These are phyloP conservation scores for Nixonia krombeini DNA, from an alignment of 1,140 invertebrate species.

Conservation along the genomic window DNA sequence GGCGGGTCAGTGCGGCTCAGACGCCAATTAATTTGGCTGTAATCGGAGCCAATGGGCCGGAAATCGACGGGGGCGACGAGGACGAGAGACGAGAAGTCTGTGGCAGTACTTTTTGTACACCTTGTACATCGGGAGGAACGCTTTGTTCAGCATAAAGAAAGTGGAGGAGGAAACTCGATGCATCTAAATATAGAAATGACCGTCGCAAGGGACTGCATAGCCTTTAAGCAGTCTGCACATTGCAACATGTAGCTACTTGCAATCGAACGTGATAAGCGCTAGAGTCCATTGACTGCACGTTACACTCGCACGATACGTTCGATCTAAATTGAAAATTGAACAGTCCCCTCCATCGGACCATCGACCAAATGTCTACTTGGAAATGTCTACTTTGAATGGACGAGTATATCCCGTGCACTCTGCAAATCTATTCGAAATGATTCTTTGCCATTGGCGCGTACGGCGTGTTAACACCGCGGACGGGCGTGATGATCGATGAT, in stretches of 20 bases:
- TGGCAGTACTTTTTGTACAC: constrained; percentile 54
- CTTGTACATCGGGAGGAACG: constrained; percentile 56
- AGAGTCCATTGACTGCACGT: constrained; percentile 41
- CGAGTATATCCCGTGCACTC: too few species aligned
- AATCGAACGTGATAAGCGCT: constrained; percentile 48
- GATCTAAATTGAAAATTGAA: constrained; percentile 21
- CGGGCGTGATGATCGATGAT: too few species aligned
- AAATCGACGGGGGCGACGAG: background rate
- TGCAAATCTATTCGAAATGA: too few species aligned
- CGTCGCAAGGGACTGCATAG: constrained; percentile 58
- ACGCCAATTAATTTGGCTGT: constrained; percentile 2
- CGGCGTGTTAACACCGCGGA: too few species aligned
- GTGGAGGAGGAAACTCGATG: constrained; percentile 65
- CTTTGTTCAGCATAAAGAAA: constrained; percentile 67
- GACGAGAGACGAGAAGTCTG: background rate
- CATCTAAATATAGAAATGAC: constrained; percentile 72
- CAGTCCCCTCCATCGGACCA: background rate
- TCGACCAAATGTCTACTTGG: background rate
- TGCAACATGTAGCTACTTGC: constrained; percentile 41
- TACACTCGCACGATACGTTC: constrained; percentile 5
- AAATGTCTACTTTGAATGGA: constrained; percentile 8
- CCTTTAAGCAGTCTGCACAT: constrained; percentile 56
- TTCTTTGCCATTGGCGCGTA: too few species aligned
- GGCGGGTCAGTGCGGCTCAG: background rate
- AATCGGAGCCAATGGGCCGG: too few species aligned